Evolutionary conservation across 1,140 invertebrate species (phyloP).

Genomic region (Dinoponera quadriceps): DNA sequence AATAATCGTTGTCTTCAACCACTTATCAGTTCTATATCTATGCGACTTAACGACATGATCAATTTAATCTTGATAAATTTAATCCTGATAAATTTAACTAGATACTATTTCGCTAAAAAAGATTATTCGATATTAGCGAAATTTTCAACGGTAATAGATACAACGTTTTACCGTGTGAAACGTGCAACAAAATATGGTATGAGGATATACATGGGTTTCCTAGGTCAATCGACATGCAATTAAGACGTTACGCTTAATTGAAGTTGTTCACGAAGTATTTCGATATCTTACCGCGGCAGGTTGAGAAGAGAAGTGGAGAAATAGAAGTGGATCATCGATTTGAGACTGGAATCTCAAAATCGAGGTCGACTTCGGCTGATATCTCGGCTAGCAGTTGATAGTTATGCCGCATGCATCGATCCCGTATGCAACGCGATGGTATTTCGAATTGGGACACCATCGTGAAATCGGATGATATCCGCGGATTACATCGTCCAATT

Average conservation of each 20-base stretch:
- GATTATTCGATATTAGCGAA: background rate
- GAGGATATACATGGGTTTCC: background rate
- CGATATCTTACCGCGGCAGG: background rate
- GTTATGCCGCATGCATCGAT: conserved; percentile 8
- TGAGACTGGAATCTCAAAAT: conserved; percentile 67
- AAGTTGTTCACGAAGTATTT: background rate
- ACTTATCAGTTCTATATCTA: no score
- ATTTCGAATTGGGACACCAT: background rate
- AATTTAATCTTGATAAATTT: no score
- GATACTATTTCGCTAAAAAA: background rate
- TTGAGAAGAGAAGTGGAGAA: conserved; percentile 1
- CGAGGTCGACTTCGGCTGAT: conserved; percentile 57
- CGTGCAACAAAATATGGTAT: background rate
- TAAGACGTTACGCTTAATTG: conserved; percentile 2
- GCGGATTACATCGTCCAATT: background rate
- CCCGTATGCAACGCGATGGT: background rate
- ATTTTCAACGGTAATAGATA: background rate
- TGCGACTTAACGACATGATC: no score
- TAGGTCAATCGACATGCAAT: background rate
- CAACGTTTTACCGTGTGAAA: background rate
- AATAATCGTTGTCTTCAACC: background rate
- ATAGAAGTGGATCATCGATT: conserved; percentile 56
- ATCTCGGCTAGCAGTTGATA: conserved; percentile 15
- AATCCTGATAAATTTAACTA: background rate
- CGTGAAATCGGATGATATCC: background rate